Conservation (phyloP, 2,113 vertebrate species). For the Tretioscincus oriximinensis region DNA sequence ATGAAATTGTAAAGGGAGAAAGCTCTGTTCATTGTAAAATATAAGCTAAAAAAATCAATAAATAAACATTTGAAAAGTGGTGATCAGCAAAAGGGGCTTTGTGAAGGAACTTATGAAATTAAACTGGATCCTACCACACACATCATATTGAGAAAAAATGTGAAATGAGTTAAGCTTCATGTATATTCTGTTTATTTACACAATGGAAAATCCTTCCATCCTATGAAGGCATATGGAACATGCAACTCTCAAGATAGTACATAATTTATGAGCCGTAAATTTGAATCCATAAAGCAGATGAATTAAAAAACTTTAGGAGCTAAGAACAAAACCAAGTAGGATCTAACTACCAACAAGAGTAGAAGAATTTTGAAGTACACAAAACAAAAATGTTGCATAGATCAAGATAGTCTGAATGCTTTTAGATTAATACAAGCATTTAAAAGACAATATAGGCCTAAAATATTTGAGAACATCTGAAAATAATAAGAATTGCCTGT, state of each 20-base stretch:
- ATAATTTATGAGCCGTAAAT: background rate
- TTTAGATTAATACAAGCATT: background rate
- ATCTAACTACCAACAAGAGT: background rate
- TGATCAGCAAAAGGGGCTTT: background rate
- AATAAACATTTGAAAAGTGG: background rate
- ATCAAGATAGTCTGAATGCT: background rate
- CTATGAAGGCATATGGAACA: background rate
- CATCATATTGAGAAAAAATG: background rate
- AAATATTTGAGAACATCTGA: too few species aligned
- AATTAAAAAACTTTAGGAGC: background rate
- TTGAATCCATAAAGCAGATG: background rate
- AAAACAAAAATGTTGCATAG: background rate
- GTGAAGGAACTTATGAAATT: background rate
- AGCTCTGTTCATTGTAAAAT: background rate
- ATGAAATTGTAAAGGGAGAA: background rate
- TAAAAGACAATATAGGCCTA: background rate
- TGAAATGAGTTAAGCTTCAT: background rate
- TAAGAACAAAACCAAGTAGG: background rate
- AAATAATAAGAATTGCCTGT: background rate
- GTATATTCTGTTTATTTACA: background rate
- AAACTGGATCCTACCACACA: background rate
- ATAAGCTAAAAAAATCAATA: background rate
- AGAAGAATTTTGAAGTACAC: background rate
- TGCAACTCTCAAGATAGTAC: background rate
- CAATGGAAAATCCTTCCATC: background rate